Conservation (phyloP, 2,888 invertebrate species). For the Pediacus dermestoides region DNA sequence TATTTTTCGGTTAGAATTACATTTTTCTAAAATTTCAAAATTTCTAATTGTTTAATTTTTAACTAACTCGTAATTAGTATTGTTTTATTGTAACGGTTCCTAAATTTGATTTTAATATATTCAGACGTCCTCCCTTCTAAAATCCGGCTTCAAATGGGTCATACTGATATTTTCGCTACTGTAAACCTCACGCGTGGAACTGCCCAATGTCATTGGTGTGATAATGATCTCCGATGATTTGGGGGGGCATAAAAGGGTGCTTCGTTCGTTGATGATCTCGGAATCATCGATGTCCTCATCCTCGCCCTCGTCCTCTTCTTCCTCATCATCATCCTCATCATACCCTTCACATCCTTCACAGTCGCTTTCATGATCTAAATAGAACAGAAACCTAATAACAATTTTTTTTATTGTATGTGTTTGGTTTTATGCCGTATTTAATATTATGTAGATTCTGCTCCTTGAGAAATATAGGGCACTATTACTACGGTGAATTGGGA, state of each 20-base stretch:
- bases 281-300: slow-evolving; percentile 46
- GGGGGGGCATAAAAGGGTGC: slow-evolving; percentile 53
- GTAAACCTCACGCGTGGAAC: slow-evolving; percentile 20
- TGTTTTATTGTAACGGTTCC: slow-evolving; percentile 4
- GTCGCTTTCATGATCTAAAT: not conserved
- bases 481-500: too few species aligned
- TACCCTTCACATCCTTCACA: slow-evolving; percentile 4
- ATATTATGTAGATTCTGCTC: too few species aligned
- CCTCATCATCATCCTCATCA: slow-evolving; percentile 9
- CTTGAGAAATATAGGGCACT: too few species aligned
- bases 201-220: slow-evolving; percentile 39
- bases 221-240: slow-evolving; percentile 49
- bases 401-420: slow-evolving; percentile 5
- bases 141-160: slow-evolving; percentile 22
- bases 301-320: slow-evolving; percentile 33
- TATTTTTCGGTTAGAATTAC: too few species aligned
- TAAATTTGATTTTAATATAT: slow-evolving; percentile 1
- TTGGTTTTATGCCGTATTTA: not conserved
- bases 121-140: slow-evolving; percentile 23
- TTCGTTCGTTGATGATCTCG: slow-evolving; percentile 53
- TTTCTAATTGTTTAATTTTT: too few species aligned
- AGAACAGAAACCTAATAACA: too few species aligned
- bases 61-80: slow-evolving; percentile 6
- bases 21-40: slow-evolving; percentile 22
- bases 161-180: slow-evolving; percentile 23